Evolutionary conservation across 2,888 invertebrate species (phyloP), one percentile per base, ranked within the genome.

Genomic region (Gymnoscelis rufifasciata): DNA sequence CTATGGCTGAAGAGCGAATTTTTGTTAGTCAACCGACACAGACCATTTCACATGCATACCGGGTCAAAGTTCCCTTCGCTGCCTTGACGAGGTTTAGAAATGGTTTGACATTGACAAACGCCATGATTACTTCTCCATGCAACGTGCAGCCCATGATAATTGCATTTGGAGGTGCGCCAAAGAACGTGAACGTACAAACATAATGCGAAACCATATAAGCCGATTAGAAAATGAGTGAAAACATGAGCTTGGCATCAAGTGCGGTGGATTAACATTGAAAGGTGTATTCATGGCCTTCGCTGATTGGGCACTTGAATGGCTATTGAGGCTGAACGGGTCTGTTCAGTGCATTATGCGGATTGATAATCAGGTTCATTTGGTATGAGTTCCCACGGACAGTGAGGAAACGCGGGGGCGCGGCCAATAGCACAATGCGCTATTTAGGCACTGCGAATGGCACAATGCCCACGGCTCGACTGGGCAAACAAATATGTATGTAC

Each of bases 361-460:
- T 38, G 30, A 41, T 27, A 28, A 38, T 15, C 23, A 43, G 33
- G 33, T 43, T 28, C 38, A 26, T 38, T 52, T 45, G 23, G 11
- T 26, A 51, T 44, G 52, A 51, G 48, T 50, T 52, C 54, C 29
- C 51, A 54, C 50, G 41, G 12, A 35, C 13, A 41, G 43, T 54
- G 63, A 70, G 76, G 78, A 78, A 74, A 66, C 64, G 44, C 53
- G 58, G 66, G 64, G 77, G 80, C 57, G 72, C 66, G 76, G 64
- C 62, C 47, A 47, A 60, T 72, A 74, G 71, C 75, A 76, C 75
- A 80, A 74, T 74, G 66, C 61, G 56, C 57, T 67, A 74, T 77
- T 60, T 19, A 19, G 5, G 3, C 56, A 51, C 56, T 54, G 61
- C 58, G 60, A 53, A 60, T 40, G 56, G 62, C 39, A 66, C 68